These are phyloP conservation scores for Centroberyx gerrardi DNA, from an alignment of 2,797 vertebrate genomes.

Conservation along the genomic window DNA sequence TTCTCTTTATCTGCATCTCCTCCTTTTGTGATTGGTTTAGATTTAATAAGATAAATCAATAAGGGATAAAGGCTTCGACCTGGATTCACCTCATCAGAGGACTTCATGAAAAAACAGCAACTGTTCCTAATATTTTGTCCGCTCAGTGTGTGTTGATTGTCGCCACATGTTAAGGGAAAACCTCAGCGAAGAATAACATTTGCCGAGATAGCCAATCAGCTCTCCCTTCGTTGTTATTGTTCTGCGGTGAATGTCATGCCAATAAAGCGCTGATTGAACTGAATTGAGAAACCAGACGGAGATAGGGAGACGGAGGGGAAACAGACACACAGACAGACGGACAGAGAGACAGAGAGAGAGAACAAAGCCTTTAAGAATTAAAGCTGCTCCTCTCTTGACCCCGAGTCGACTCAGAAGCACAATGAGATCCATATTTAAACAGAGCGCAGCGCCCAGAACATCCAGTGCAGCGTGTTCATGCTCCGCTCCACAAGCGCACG, in stretches of 20 bases:
- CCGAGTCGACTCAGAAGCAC: conserved; percentile 36
- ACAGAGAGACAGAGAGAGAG: conserved; percentile 16
- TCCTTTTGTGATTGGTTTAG: too few relatives aligned
- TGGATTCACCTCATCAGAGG: too few relatives aligned
- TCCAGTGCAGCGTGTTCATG: conserved; percentile 35
- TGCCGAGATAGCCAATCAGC: too few relatives aligned
- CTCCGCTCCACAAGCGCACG: conserved; percentile 41
- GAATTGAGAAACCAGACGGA: neutral
- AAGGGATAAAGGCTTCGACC: too few relatives aligned
- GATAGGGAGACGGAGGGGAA: neutral
- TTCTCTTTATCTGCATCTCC: too few relatives aligned
- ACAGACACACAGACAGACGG: conserved; percentile 3
- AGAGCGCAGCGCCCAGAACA: conserved; percentile 25
- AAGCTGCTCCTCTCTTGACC: conserved; percentile 65
- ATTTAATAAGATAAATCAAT: too few relatives aligned
- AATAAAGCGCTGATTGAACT: neutral
- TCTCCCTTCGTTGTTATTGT: too few relatives aligned
- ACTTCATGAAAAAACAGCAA: too few relatives aligned
- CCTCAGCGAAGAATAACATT: too few relatives aligned
- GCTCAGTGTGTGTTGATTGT: too few relatives aligned
- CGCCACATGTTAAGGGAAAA: too few relatives aligned
- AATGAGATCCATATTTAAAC: conserved; percentile 76
- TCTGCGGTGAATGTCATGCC: neutral
- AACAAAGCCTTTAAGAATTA: conserved; percentile 64
- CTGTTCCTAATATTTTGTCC: too few relatives aligned